Evolutionary conservation across 23 tunicate species (phyloP).

Genomic region (Halocynthia roretzi): DNA sequence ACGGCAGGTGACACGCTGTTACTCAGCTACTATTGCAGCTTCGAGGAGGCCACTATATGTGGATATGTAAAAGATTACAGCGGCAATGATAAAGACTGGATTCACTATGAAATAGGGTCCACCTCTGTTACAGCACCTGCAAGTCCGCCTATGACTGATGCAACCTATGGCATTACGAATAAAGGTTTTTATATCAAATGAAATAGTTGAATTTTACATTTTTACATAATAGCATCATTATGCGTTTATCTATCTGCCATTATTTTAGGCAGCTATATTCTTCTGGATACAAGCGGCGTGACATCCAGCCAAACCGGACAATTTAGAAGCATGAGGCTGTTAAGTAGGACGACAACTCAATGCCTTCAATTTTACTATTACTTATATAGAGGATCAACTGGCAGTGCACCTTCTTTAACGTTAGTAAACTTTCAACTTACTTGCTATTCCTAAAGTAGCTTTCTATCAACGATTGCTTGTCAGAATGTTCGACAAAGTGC

Average conservation of each 20-base stretch:
- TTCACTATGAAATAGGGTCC: slow-evolving; percentile 33
- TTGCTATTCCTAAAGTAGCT: too few relatives aligned
- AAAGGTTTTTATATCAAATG: slow-evolving; percentile 13
- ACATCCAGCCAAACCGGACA: slow-evolving; percentile 15
- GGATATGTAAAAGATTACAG: slow-evolving; percentile 76
- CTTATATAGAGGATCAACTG: slow-evolving; percentile 35
- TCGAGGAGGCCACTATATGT: slow-evolving; percentile 59
- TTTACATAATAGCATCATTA: background rate
- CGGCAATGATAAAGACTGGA: slow-evolving; percentile 46
- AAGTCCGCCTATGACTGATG: slow-evolving; percentile 45
- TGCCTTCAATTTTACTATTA: slow-evolving; percentile 74
- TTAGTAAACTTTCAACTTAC: too few relatives aligned
- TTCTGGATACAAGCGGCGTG: slow-evolving; percentile 31
- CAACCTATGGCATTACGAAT: slow-evolving; percentile 37
- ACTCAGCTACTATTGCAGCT: slow-evolving; percentile 59
- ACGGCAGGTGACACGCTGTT: slow-evolving; percentile 62
- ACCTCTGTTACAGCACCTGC: slow-evolving; percentile 7
- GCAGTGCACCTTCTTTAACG: slow-evolving; percentile 10
- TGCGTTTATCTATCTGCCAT: background rate
- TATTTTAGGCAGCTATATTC: slow-evolving; percentile 64
- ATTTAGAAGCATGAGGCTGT: slow-evolving; percentile 63
- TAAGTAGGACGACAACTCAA: slow-evolving; percentile 29
- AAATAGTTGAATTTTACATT: background rate
- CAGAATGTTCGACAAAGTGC: too few relatives aligned
- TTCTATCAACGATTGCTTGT: slow-evolving; percentile 3